A percentile compares a stretch with the other conserved stretches of the same genome.
Conservation (phyloP, 2,888 invertebrate species). For the Spodoptera exigua region DNA sequence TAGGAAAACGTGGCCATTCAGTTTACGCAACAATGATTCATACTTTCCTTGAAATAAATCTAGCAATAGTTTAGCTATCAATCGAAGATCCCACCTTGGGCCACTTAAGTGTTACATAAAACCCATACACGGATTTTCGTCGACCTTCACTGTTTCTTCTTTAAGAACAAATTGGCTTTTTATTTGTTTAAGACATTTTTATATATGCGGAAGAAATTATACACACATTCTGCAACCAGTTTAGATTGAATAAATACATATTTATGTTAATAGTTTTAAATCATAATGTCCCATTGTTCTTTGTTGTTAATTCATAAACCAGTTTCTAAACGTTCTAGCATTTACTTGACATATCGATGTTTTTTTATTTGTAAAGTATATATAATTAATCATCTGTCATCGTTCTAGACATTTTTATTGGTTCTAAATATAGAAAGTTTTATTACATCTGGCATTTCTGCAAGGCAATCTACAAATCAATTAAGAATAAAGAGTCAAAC, state of each 20-base stretch:
- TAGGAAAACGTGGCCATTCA: slow-evolving; percentile 34
- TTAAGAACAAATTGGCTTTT: slow-evolving; percentile 11
- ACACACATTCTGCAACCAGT: slow-evolving; percentile 43
- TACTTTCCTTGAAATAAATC: slow-evolving; percentile 58
- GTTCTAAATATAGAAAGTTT: not conserved
- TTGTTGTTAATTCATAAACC: slow-evolving; percentile 27
- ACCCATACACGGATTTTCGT: slow-evolving; percentile 39
- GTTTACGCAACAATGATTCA: slow-evolving; percentile 58
- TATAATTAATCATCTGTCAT: not conserved
- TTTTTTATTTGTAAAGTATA: too few relatives aligned
- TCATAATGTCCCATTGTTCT: slow-evolving; percentile 38
- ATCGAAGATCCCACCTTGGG: slow-evolving; percentile 54
- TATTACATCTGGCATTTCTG: not conserved
- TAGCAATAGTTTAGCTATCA: slow-evolving; percentile 51
- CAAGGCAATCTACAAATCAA: slow-evolving; percentile 28
- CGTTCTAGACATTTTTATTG: slow-evolving; percentile 8
- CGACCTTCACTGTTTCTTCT: slow-evolving; percentile 41
- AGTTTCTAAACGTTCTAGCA: slow-evolving; percentile 7
- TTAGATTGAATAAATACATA: slow-evolving; percentile 33
- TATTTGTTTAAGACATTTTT: slow-evolving; percentile 18
- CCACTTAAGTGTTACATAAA: slow-evolving; percentile 58
- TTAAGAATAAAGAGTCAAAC: not conserved
- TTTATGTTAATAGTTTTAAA: slow-evolving; percentile 31
- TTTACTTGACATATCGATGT: too few relatives aligned
- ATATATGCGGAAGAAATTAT: slow-evolving; percentile 56